These are phyloP conservation scores for Pseudois nayaur DNA, from an alignment of 2,113 vertebrate species.

Conservation along the genomic window DNA sequence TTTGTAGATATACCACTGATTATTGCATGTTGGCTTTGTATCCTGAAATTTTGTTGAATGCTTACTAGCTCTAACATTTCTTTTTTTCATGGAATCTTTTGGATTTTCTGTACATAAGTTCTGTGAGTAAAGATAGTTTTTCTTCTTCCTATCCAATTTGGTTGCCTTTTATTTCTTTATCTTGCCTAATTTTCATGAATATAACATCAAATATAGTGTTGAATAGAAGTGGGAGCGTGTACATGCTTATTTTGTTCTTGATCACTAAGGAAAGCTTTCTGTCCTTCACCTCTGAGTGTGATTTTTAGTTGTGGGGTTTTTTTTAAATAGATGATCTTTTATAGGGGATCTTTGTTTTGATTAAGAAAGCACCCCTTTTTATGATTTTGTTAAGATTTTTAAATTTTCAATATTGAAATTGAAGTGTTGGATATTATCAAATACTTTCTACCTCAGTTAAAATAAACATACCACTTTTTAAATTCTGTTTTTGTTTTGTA, in stretches of 20 bases:
- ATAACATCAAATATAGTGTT: not conserved
- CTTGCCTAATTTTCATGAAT: not conserved
- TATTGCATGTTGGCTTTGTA: not conserved
- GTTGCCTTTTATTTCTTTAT: not conserved
- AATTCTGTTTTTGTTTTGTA: not conserved
- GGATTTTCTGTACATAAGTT: not conserved
- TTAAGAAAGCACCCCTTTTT: not conserved
- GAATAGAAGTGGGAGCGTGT: not conserved
- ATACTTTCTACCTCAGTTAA: not conserved
- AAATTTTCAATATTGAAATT: not conserved
- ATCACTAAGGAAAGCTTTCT: not conserved
- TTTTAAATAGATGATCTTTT: not conserved
- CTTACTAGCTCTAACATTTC: not conserved
- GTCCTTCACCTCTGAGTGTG: not conserved
- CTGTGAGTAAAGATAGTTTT: not conserved
- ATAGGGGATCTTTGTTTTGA: not conserved
- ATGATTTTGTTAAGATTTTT: not conserved
- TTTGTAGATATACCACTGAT: not conserved
- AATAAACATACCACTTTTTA: not conserved
- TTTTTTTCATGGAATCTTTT: not conserved
- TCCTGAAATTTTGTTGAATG: not conserved
- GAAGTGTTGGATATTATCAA: not conserved
- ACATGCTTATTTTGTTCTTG: not conserved
- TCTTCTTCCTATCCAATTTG: not conserved
- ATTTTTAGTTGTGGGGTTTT: not conserved